Base-by-base conservation (phyloP, 2,888 invertebrate genomes). In the Hirtodrosophila alboralis region DNA sequence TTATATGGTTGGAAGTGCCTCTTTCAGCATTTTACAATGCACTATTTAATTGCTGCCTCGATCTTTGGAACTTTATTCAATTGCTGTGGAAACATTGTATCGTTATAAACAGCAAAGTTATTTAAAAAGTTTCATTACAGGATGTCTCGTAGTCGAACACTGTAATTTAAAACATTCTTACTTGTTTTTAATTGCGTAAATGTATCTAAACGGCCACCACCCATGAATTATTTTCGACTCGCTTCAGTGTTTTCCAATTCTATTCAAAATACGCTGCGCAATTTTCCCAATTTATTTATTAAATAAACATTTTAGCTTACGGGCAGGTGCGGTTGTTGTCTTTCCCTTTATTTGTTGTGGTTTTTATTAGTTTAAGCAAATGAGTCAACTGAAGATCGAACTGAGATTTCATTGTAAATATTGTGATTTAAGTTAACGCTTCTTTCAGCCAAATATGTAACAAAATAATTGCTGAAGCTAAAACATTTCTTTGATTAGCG, bases 131-230 rank as follows among this genome's bases (percentile, higher is more conserved):
- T n/a, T n/a, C n/a, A n/a, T n/a, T n/a, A n/a, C n/a, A n/a, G n/a
- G n/a, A n/a, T n/a, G n/a, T n/a, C n/a, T n/a, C n/a, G n/a, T n/a
- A n/a, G n/a, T n/a, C n/a, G n/a, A n/a, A n/a, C n/a, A n/a, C n/a
- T n/a, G n/a, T n/a, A n/a, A n/a, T n/a, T n/a, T n/a, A n/a, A n/a
- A n/a, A n/a, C n/a, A n/a, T n/a, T n/a, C n/a, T n/a, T n/a, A n/a
- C n/a, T n/a, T n/a, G n/a, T n/a, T n/a, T 84, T 81, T 64, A 77
- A 69, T 77, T 74, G 52, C 76, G 62, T 60, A 62, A 51, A 69
- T 58, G 33, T 60, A 41, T 38, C 3, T 8, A 52, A 47, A 40
- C 36, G 28, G 40, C 41, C 28, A 40, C n/a, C 38, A 36, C 4
- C 36, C 53, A 48, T 56, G 38, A 40, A 51, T 43, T 64, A 45